phyloP scores from a whole-genome alignment of 2,113 vertebrate genomes.

The Hypocryptadius cinnamomeus region DNA sequence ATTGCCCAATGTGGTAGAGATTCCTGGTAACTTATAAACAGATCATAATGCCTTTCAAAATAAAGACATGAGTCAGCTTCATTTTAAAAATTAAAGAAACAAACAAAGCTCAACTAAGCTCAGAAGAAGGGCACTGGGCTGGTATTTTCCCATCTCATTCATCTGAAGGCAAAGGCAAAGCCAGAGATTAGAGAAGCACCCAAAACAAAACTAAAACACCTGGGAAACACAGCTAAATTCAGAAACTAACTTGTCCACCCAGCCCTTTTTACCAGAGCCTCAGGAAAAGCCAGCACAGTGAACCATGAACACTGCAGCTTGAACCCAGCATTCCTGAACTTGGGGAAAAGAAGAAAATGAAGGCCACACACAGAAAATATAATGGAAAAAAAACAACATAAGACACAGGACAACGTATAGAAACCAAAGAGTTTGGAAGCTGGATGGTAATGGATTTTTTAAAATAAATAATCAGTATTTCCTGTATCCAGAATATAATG shows the following conservation, averaged over 20 bases:
- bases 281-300: not conserved
- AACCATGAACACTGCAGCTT: not conserved
- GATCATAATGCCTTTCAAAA: not conserved
- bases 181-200: not conserved
- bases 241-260: not conserved
- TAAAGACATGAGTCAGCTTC: not conserved
- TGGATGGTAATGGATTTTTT: not conserved
- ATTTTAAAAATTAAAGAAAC: not conserved
- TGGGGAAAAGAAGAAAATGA: not conserved
- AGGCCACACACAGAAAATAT: not conserved
- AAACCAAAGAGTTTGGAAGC: not conserved
- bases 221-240: not conserved
- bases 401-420: not conserved
- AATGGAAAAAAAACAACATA: not conserved
- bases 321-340: fast-evolving
- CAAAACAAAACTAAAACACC: not conserved
- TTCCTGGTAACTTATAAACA: not conserved
- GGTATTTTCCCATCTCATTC: not conserved
- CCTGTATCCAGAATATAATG: not conserved
- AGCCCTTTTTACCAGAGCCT: not conserved
- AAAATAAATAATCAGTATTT: not conserved
- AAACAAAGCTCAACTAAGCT: not conserved
- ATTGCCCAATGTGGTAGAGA: not conserved
- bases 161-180: not conserved
- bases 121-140: not conserved